These are phyloP conservation scores for Eucriotettix oculatus DNA, from an alignment of 2,888 invertebrate species.

Conservation along the genomic window DNA sequence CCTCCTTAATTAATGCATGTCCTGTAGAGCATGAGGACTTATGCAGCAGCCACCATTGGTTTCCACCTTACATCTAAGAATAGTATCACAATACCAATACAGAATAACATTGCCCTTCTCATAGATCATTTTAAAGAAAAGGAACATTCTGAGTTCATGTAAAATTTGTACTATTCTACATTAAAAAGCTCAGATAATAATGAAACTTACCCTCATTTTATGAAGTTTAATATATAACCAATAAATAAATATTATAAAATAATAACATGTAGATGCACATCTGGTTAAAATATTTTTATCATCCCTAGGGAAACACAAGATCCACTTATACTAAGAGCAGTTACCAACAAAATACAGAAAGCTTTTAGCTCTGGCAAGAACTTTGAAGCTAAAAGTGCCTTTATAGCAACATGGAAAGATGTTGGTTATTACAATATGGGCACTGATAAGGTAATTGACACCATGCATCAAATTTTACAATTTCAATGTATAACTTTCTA, in stretches of 20 bases:
- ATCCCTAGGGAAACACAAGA: conserved; percentile 25
- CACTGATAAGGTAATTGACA: conserved; percentile 37
- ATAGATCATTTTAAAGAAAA: too few relatives aligned
- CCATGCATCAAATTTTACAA: too few relatives aligned
- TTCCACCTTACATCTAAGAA: too few relatives aligned
- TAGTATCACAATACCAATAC: too few relatives aligned
- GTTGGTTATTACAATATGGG: conserved; percentile 61
- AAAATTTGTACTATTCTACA: too few relatives aligned
- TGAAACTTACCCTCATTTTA: background rate
- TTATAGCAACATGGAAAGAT: conserved; percentile 80
- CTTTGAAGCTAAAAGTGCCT: conserved; percentile 61
- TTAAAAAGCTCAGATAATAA: background rate
- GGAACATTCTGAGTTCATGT: too few relatives aligned
- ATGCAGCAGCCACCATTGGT: too few relatives aligned
- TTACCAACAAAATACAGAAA: conserved; percentile 50
- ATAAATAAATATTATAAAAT: too few relatives aligned
- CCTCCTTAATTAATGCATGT: too few relatives aligned
- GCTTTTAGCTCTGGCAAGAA: conserved; percentile 52
- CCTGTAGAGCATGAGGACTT: too few relatives aligned
- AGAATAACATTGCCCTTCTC: too few relatives aligned
- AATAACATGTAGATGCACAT: background rate
- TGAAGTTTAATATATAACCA: background rate
- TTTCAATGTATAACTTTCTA: too few relatives aligned
- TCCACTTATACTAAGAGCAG: conserved; percentile 26
- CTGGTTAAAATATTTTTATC: background rate